Conservation (phyloP, 1,140 invertebrate genomes). For the Nasonia giraulti region DNA sequence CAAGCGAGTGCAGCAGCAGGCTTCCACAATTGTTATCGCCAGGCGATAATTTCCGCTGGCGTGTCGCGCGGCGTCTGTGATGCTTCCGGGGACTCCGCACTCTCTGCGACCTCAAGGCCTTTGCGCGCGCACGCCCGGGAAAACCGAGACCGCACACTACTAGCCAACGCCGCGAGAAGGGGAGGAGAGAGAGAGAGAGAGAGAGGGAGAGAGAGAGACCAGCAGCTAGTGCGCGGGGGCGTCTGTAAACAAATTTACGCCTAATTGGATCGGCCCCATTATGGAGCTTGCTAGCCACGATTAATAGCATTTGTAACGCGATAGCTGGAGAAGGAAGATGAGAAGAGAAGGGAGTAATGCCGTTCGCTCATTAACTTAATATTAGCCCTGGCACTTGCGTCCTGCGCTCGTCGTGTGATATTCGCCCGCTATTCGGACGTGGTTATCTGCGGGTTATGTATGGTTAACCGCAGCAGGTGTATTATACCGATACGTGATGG, state of each 20-base stretch:
- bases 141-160: neutral
- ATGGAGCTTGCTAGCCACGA: slow-evolving; percentile 48
- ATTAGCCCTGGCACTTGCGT: slow-evolving; percentile 52
- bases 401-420: neutral
- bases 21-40: slow-evolving; percentile 20
- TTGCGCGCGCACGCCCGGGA: neutral
- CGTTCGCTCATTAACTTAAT: slow-evolving; percentile 56
- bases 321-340: slow-evolving; percentile 41
- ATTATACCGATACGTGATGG: neutral
- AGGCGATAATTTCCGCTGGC: slow-evolving; percentile 47
- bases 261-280: slow-evolving; percentile 57
- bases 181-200: neutral
- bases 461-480: neutral
- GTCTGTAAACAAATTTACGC: slow-evolving; percentile 59
- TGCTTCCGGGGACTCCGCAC: neutral
- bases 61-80: neutral
- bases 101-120: neutral
- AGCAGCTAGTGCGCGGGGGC: slow-evolving; percentile 29
- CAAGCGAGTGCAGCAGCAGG: neutral
- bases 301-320: slow-evolving; percentile 58
- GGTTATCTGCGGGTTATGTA: neutral
- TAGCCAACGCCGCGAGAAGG: neutral
- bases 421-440: neutral
- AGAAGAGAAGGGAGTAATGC: slow-evolving; percentile 44
- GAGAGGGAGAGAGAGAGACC: neutral